Base-by-base conservation (phyloP, 2,113 vertebrate species). In the Python bivittatus region DNA sequence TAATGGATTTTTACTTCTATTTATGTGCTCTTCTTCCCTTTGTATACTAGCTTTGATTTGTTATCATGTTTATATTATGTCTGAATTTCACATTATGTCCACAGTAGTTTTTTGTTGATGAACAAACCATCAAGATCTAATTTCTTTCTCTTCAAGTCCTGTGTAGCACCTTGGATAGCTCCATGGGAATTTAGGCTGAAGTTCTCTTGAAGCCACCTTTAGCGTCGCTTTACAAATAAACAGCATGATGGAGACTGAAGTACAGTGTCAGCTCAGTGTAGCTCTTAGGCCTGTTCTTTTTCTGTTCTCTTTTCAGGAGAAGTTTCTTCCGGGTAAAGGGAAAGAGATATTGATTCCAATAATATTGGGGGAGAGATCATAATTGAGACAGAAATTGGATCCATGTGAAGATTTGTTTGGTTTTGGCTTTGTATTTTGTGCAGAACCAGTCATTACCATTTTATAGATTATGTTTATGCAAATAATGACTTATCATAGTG, bases 151-250 rank as follows among this genome's bases (percentile, higher is more conserved):
- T 23, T 88, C 38, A 44, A 44, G n/a, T 87, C 52, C 29, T 29
- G 44, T 42, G 23, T 88, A 88, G 88, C 15, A 88, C 88, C 88
- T 29, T 88, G 88, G 88, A 88, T 88, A 88, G 88, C 58, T 88
- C 88, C 57, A 9, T 64, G 15, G 42, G 58, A 17, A 64, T 44
- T 61, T 61, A 13, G 38, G 23, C 38, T 64, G 52, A 22, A 61
- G 11, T 29, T 9, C 42, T 38, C 17, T 44, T 12, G 17, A 58
- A 44, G 17, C 58, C 22, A 88, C 33, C 72, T 79, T 79, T 42
- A 88, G 11, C 27, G 20, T 12, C 60, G 56, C 10, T 42, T 57
- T 56, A 88, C 3, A 57, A 58, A 58, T 23, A 11, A 58, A 58
- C 1, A 6, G 38, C 86, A 33, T 2, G 33, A 79, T 22, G 72